Conservation (phyloP, 2,113 vertebrate genomes). For the Canis aureus region DNA sequence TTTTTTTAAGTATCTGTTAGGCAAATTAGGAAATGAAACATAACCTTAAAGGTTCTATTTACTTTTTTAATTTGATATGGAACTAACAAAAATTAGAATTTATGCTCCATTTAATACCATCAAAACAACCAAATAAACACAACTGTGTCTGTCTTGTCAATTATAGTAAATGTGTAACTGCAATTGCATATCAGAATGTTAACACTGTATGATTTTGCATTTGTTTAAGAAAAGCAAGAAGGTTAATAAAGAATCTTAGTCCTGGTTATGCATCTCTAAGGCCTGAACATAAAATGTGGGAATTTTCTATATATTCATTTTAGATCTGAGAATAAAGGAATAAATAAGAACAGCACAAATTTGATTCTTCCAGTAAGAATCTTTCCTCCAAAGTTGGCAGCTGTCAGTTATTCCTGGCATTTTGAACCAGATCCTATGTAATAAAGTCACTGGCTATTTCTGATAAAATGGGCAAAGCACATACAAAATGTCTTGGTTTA, state of each 20-base stretch:
- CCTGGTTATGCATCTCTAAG: not conserved
- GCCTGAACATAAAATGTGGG: not conserved
- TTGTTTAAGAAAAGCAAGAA: slow-evolving; percentile 32
- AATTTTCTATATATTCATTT: slow-evolving; percentile 3
- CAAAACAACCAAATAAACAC: slow-evolving; percentile 44
- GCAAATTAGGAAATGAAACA: slow-evolving; percentile 53
- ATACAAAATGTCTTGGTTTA: slow-evolving; percentile 33
- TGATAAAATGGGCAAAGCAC: slow-evolving; percentile 53
- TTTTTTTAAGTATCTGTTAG: slow-evolving; percentile 29
- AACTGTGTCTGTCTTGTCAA: not conserved
- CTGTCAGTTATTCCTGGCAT: slow-evolving; percentile 33
- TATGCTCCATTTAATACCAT: slow-evolving; percentile 21
- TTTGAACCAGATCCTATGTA: not conserved
- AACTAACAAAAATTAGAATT: slow-evolving; percentile 19
- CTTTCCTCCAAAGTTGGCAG: slow-evolving; percentile 30
- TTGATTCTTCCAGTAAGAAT: slow-evolving; percentile 4
- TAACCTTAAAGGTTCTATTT: slow-evolving; percentile 3
- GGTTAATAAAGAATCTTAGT: not conserved
- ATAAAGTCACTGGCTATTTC: slow-evolving; percentile 46
- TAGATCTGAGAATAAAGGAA: slow-evolving; percentile 18
- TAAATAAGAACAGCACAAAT: slow-evolving; percentile 19
- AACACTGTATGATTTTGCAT: not conserved
- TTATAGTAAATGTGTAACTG: slow-evolving; percentile 41
- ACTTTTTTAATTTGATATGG: slow-evolving; percentile 6
- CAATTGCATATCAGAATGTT: slow-evolving; percentile 13